These are phyloP conservation scores for Labia minor DNA, from an alignment of 2,888 invertebrate genomes.

Conservation along the genomic window DNA sequence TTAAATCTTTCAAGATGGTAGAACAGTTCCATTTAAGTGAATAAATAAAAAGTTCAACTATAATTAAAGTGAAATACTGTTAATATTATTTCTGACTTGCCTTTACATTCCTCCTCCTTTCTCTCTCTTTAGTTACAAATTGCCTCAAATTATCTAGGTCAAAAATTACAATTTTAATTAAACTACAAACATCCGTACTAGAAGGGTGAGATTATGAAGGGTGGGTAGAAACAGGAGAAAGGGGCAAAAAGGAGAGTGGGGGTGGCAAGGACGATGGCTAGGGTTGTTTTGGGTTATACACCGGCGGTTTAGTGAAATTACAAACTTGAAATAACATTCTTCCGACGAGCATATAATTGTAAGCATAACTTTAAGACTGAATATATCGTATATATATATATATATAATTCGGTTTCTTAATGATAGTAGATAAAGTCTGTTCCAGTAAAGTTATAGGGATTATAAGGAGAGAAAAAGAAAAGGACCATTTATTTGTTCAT, in stretches of 20 bases:
- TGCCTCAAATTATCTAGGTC: conserved; percentile 1
- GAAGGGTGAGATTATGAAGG: no score
- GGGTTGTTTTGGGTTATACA: not conserved
- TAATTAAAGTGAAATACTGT: not conserved
- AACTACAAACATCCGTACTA: not conserved
- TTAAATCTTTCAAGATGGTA: no score
- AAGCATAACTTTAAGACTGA: not conserved
- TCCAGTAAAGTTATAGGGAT: not conserved
- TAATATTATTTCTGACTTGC: not conserved
- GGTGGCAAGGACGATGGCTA: not conserved
- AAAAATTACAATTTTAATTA: conserved; percentile 13
- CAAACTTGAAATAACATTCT: not conserved
- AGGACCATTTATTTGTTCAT: not conserved
- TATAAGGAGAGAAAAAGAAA: no score
- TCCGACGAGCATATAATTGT: not conserved
- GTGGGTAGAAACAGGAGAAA: no score
- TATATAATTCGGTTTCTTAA: not conserved
- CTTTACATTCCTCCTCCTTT: no score
- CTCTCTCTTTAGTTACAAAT: not conserved
- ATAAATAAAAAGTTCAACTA: not conserved
- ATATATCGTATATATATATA: not conserved
- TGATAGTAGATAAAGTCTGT: not conserved
- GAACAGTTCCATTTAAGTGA: no score
- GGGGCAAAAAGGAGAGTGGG: not conserved
- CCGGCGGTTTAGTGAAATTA: not conserved